phyloP scores from a whole-genome alignment of 1,140 invertebrate genomes.

The Polyergus mexicanus region DNA sequence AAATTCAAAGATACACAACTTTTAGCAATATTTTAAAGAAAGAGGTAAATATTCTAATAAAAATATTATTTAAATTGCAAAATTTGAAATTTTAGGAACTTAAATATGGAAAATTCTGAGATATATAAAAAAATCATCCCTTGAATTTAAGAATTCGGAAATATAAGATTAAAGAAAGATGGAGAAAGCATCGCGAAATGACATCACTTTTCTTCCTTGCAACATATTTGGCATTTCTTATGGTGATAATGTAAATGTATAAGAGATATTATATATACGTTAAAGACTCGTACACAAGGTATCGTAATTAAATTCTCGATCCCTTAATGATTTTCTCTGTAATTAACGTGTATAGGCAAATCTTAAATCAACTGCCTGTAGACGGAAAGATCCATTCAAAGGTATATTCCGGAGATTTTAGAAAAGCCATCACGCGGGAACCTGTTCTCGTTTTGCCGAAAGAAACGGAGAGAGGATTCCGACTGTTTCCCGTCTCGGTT shows the following conservation, averaged over 20 bases:
- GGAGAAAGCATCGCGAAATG: not conserved
- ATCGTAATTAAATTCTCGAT: conserved; percentile 39
- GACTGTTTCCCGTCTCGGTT: conserved; percentile 67
- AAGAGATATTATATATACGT: conserved; percentile 13
- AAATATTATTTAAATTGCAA: not conserved
- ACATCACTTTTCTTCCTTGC: not conserved
- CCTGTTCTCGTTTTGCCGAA: conserved; percentile 75
- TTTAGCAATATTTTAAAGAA: not conserved
- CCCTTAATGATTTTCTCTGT: not conserved
- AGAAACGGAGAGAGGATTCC: conserved; percentile 45
- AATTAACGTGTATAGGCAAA: conserved; percentile 28
- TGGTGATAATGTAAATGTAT: not conserved
- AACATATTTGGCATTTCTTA: not conserved
- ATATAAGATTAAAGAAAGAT: not conserved
- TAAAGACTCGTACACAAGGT: not conserved
- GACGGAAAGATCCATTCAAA: conserved; percentile 24
- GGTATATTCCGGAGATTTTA: conserved; percentile 62
- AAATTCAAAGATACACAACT: too few relatives aligned
- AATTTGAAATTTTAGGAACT: not conserved
- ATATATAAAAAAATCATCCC: not conserved
- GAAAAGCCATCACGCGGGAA: conserved; percentile 57
- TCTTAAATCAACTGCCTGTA: conserved; percentile 44
- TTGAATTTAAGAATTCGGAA: not conserved
- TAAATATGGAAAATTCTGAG: not conserved
- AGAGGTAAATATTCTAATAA: not conserved